A percentile compares a stretch with the other conserved stretches of the same genome.
Evolutionary conservation across 1,140 invertebrate species (phyloP).

Genomic region (Thaumetopoea pityocampa): DNA sequence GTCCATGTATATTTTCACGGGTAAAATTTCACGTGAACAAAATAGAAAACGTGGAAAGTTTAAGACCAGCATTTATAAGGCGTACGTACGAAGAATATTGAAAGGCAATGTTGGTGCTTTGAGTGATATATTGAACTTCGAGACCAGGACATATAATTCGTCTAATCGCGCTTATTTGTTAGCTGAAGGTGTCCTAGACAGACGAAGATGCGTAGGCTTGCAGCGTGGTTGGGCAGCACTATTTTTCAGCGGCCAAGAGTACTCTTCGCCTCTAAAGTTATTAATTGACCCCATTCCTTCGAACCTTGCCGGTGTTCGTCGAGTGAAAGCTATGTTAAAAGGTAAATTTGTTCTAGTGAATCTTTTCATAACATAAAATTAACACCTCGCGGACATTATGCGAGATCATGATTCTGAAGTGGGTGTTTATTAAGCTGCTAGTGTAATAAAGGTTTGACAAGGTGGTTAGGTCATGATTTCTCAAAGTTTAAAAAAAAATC

Average conservation of each 20-base stretch:
- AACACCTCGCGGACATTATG: background rate
- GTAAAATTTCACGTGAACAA: conserved; percentile 61
- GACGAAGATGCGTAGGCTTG: conserved; percentile 20
- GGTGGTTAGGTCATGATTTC: too few relatives aligned
- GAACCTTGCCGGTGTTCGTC: conserved; percentile 45
- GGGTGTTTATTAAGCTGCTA: too few relatives aligned
- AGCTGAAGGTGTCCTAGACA: conserved; percentile 42
- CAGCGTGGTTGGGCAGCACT: conserved; percentile 47
- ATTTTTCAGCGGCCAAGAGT: conserved; percentile 43
- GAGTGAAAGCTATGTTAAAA: conserved; percentile 52
- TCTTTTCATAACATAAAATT: background rate
- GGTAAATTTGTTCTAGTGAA: conserved; percentile 30
- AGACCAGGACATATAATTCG: conserved; percentile 49
- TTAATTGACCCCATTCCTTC: conserved; percentile 53
- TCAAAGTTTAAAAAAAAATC: too few relatives aligned
- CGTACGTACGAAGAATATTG: conserved; percentile 55
- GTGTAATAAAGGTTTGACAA: too few relatives aligned
- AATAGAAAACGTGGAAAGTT: conserved; percentile 41
- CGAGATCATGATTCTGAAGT: background rate
- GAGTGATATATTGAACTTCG: conserved; percentile 61
- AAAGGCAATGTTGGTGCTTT: conserved; percentile 57
- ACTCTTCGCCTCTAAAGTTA: conserved; percentile 42
- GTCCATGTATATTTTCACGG: conserved; percentile 67
- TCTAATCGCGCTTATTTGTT: conserved; percentile 48
- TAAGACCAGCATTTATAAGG: conserved; percentile 50